These are phyloP conservation scores for Eptesicus fuscus DNA, from an alignment of 2,113 vertebrate genomes.

Conservation along the genomic window DNA sequence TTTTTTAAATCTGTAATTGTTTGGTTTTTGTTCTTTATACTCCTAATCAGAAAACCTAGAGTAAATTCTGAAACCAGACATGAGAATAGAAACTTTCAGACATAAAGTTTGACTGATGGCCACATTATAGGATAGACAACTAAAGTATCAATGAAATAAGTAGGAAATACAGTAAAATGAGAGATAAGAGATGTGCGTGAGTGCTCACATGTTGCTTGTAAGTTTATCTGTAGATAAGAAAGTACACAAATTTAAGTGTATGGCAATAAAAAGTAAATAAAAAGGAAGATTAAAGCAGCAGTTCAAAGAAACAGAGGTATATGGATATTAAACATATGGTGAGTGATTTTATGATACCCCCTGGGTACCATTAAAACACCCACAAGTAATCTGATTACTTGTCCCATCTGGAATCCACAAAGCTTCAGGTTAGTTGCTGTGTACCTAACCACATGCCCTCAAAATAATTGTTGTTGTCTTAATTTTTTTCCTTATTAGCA, in stretches of 20 bases:
- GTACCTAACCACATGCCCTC: constrained; percentile 2
- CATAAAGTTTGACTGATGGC: neutral
- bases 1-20: neutral
- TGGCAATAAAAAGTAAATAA: constrained; percentile 70
- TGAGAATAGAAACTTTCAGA: neutral
- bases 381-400: constrained; percentile 70
- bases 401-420: constrained; percentile 67
- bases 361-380: constrained; percentile 63
- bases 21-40: neutral
- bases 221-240: constrained; percentile 64
- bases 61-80: neutral
- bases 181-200: neutral
- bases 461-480: constrained; percentile 46
- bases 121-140: neutral
- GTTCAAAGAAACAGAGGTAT: constrained; percentile 62
- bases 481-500: constrained; percentile 26
- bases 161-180: constrained; percentile 38
- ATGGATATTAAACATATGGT: constrained; percentile 61
- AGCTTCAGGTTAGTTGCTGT: constrained; percentile 57
- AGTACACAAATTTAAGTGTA: constrained; percentile 56
- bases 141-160: constrained; percentile 36
- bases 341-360: constrained; percentile 66
- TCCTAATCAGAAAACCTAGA: neutral
- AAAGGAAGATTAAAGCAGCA: constrained; percentile 68
- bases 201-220: constrained; percentile 16